Percentiles rank a stretch among this genome's conserved stretches.
These are phyloP conservation scores for Gobionotothen gibberifrons DNA, from an alignment of 2,797 vertebrate genomes.

Conservation along the genomic window DNA sequence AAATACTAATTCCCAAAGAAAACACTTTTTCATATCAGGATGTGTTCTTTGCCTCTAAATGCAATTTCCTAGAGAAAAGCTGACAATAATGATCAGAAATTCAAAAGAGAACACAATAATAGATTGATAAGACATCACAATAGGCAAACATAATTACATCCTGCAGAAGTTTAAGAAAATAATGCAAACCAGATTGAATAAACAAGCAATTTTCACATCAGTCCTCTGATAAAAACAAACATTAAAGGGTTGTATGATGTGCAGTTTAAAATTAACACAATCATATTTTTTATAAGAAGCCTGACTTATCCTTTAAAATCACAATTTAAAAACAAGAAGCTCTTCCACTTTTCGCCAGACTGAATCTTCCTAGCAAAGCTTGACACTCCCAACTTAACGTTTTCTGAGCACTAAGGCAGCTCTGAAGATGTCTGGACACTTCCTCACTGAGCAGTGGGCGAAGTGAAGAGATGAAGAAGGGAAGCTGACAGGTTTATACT, in stretches of 20 bases:
- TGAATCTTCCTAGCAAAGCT: background rate
- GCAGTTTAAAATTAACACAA: background rate
- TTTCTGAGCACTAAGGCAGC: slow-evolving; percentile 6
- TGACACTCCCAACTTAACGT: slow-evolving; percentile 1
- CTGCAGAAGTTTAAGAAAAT: slow-evolving; percentile 12
- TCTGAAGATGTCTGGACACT: background rate
- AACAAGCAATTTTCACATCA: background rate
- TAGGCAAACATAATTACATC: slow-evolving; percentile 16
- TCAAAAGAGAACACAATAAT: slow-evolving; percentile 11
- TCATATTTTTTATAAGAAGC: background rate
- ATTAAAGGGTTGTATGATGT: background rate
- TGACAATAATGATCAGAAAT: slow-evolving; percentile 12
- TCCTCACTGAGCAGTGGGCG: background rate
- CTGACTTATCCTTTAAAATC: background rate
- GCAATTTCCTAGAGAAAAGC: slow-evolving; percentile 24
- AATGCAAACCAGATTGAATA: background rate
- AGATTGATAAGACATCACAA: background rate
- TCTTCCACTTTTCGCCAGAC: background rate
- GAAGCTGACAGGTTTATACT: slow-evolving; percentile 33
- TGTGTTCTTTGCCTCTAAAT: slow-evolving; percentile 22
- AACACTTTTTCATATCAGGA: slow-evolving; percentile 4
- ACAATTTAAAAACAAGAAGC: background rate
- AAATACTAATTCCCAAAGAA: slow-evolving; percentile 39
- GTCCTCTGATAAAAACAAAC: background rate
- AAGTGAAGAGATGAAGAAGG: slow-evolving; percentile 37